Conservation (phyloP, 2,113 vertebrate genomes). For the Ictalurus furcatus region DNA sequence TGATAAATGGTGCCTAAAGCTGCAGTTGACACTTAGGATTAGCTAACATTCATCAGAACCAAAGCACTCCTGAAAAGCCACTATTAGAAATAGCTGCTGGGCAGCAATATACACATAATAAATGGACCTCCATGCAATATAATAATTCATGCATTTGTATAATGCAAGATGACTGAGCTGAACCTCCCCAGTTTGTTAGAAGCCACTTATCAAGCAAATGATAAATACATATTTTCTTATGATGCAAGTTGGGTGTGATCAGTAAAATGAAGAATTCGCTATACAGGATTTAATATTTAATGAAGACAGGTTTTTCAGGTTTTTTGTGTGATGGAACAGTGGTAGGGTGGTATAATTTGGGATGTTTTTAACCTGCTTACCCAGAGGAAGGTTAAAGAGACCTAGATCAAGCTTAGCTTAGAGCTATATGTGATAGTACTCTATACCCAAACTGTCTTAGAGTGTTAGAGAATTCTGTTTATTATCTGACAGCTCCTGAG, state of each 20-base stretch:
- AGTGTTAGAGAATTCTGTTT: slow-evolving; percentile 8
- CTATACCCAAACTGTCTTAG: not conserved
- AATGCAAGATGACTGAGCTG: slow-evolving; percentile 49
- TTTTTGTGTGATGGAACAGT: not conserved
- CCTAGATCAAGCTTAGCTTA: slow-evolving; percentile 15
- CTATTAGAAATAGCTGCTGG: slow-evolving; percentile 56
- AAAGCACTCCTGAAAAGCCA: slow-evolving; percentile 52
- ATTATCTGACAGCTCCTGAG: slow-evolving; percentile 21
- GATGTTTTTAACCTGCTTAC: slow-evolving; percentile 18
- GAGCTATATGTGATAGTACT: not conserved
- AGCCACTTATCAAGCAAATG: slow-evolving; percentile 31
- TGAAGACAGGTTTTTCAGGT: not conserved
- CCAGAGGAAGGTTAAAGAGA: not conserved
- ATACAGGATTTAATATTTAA: slow-evolving; percentile 24
- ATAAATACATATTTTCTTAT: slow-evolving; percentile 18
- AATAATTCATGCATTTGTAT: slow-evolving; percentile 58
- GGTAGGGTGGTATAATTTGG: slow-evolving; percentile 1
- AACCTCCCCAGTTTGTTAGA: slow-evolving; percentile 45
- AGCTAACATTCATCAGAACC: slow-evolving; percentile 60
- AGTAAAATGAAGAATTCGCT: slow-evolving; percentile 4
- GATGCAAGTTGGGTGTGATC: not conserved
- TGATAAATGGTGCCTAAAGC: slow-evolving; percentile 59
- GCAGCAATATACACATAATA: slow-evolving; percentile 59
- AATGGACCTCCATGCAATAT: slow-evolving; percentile 52
- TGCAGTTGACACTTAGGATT: slow-evolving; percentile 58